Percentiles rank a stretch among this genome's conserved stretches.
Evolutionary conservation across 2,888 invertebrate genomes (phyloP).

Genomic region (Hecatera dysodea): DNA sequence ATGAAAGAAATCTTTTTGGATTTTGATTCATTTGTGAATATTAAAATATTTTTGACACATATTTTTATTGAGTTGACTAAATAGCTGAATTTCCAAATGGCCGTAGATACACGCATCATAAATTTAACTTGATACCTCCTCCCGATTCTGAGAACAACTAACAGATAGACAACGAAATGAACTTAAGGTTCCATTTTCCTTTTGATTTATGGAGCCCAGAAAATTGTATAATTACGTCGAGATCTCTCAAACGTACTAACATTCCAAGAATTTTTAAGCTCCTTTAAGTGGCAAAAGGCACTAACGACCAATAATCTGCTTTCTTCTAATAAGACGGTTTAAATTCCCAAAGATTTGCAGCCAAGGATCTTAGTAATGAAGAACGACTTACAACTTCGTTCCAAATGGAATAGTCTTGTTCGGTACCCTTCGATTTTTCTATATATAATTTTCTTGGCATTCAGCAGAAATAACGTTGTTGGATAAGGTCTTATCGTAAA

Average conservation of each 20-base stretch:
- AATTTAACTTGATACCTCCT: no score
- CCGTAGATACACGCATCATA: no score
- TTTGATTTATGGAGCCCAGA: no score
- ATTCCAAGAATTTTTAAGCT: constrained; percentile 32
- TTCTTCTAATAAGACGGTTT: constrained; percentile 52
- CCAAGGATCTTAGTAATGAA: constrained; percentile 68
- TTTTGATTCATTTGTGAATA: no score
- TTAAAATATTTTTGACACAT: no score
- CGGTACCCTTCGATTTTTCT: constrained; percentile 62
- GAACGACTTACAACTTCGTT: constrained; percentile 66
- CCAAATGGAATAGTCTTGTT: constrained; percentile 78
- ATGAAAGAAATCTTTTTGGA: no score
- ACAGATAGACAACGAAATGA: no score
- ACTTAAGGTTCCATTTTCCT: no score
- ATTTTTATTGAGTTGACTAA: no score
- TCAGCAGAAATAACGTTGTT: constrained; percentile 38
- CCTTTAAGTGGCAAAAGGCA: constrained; percentile 23
- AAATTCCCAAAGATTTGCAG: constrained; percentile 56
- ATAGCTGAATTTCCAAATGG: no score
- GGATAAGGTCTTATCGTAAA: constrained; percentile 48
- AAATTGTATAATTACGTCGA: neutral
- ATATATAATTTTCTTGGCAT: constrained; percentile 61
- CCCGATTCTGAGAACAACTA: no score
- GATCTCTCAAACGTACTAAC: neutral
- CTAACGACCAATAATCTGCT: constrained; percentile 46